Evolutionary conservation across 2,888 invertebrate genomes (phyloP).

Genomic region (Acanthosepion esculentum): DNA sequence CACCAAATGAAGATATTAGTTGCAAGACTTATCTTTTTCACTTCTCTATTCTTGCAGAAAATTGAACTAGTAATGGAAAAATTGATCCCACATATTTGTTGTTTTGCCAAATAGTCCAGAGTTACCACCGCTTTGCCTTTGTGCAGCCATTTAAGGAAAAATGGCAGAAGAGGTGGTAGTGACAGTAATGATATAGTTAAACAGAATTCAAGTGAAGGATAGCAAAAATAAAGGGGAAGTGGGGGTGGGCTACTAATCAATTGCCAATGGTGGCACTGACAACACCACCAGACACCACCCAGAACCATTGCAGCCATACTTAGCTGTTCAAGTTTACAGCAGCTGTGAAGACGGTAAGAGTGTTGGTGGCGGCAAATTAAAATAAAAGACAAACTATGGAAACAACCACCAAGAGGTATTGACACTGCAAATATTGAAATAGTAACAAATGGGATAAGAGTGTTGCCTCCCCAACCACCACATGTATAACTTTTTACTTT

Average conservation of each 20-base stretch:
- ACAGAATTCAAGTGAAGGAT: background rate
- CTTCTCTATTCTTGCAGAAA: background rate
- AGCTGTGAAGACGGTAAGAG: background rate
- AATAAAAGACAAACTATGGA: background rate
- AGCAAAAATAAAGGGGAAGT: background rate
- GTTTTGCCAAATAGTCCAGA: background rate
- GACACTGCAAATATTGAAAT: background rate
- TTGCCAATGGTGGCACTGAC: background rate
- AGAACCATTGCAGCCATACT: background rate
- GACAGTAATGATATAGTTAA: background rate
- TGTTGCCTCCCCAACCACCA: background rate
- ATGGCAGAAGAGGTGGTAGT: background rate
- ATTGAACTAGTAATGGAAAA: background rate
- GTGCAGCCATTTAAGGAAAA: background rate
- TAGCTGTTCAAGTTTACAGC: background rate
- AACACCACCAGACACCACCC: background rate
- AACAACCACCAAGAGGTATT: background rate
- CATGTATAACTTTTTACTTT: too few relatives aligned
- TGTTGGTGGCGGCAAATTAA: background rate
- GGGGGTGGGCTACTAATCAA: background rate
- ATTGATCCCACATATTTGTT: slow-evolving; percentile 15
- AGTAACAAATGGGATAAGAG: background rate
- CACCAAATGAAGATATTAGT: background rate
- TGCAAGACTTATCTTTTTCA: background rate
- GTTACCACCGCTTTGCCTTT: background rate